These are phyloP conservation scores for Microctenopoma steveboyesi DNA, from an alignment of 2,797 vertebrate species.

Conservation along the genomic window DNA sequence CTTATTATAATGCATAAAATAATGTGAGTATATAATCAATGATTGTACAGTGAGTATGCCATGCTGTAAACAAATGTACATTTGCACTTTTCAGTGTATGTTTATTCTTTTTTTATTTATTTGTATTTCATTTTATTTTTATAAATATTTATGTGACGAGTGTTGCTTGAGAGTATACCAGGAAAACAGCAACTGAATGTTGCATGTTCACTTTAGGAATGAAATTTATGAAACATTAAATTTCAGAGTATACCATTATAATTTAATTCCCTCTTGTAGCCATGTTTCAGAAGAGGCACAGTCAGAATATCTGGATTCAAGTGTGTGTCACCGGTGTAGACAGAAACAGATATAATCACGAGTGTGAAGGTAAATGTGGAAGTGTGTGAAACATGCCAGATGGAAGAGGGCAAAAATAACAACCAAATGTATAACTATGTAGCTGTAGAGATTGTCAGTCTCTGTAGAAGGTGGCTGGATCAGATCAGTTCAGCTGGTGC, in stretches of 20 bases:
- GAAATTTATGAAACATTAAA: slow-evolving; percentile 54
- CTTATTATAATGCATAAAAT: slow-evolving; percentile 83
- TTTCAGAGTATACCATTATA: slow-evolving; percentile 48
- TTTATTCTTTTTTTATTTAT: slow-evolving; percentile 73
- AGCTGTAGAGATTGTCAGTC: slow-evolving; percentile 37
- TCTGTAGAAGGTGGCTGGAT: slow-evolving; percentile 35
- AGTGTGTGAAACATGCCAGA: slow-evolving; percentile 25
- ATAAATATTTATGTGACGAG: slow-evolving; percentile 73
- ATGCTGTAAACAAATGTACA: slow-evolving; percentile 85
- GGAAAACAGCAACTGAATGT: slow-evolving; percentile 74
- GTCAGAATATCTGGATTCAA: slow-evolving; percentile 25
- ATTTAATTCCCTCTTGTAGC: slow-evolving; percentile 55
- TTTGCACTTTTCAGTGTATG: slow-evolving; percentile 82
- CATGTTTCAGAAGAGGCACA: slow-evolving; percentile 41
- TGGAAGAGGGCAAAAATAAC: slow-evolving; percentile 16
- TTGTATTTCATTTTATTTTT: slow-evolving; percentile 81
- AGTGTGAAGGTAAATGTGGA: slow-evolving; percentile 8
- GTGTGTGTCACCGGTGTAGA: slow-evolving; percentile 12
- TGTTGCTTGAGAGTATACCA: slow-evolving; percentile 74
- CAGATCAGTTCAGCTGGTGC: slow-evolving; percentile 17
- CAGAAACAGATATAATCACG: slow-evolving; percentile 11
- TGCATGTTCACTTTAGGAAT: slow-evolving; percentile 76
- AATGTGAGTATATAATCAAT: slow-evolving; percentile 83
- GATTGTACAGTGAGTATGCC: slow-evolving; percentile 86
- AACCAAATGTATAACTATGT: slow-evolving; percentile 50